Percentiles rank a stretch among this genome's conserved stretches.
Evolutionary conservation across 2,797 vertebrate species (phyloP).

Genomic region (Avahi laniger): DNA sequence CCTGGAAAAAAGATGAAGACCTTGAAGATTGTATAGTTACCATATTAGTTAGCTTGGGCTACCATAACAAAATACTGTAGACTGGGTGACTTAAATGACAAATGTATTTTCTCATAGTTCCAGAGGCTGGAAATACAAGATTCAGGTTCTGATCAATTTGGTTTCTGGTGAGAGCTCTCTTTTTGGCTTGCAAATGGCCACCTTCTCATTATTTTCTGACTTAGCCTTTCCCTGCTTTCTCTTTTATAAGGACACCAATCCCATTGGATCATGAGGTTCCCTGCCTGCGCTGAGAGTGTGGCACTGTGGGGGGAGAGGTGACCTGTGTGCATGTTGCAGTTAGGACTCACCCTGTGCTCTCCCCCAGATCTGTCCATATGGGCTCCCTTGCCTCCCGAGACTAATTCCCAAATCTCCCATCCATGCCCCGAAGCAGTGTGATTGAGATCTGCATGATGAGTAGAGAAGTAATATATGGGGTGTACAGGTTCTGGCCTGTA

Average conservation of each 20-base stretch:
- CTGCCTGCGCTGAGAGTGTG: too few relatives aligned
- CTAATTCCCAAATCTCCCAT: too few relatives aligned
- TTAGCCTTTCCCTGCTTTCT: neutral
- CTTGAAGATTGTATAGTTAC: neutral
- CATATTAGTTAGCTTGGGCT: neutral
- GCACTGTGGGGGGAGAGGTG: too few relatives aligned
- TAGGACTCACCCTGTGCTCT: too few relatives aligned
- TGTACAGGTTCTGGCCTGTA: too few relatives aligned
- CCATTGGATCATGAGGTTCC: neutral
- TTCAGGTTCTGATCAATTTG: neutral
- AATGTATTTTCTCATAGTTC: neutral
- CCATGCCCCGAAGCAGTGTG: too few relatives aligned
- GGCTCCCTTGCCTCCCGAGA: too few relatives aligned
- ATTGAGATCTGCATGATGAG: too few relatives aligned
- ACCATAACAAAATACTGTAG: neutral
- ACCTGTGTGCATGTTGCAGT: too few relatives aligned
- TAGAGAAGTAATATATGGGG: too few relatives aligned
- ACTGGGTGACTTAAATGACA: neutral
- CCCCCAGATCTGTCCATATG: too few relatives aligned
- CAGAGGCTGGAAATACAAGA: neutral
- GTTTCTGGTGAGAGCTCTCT: neutral
- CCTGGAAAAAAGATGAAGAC: neutral
- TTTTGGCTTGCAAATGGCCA: neutral
- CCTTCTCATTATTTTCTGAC: neutral
- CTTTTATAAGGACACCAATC: neutral